Percentiles rank a stretch among this genome's conserved stretches.
Evolutionary conservation across 1,140 invertebrate genomes (phyloP).

Genomic region (Asbolus verrucosus): DNA sequence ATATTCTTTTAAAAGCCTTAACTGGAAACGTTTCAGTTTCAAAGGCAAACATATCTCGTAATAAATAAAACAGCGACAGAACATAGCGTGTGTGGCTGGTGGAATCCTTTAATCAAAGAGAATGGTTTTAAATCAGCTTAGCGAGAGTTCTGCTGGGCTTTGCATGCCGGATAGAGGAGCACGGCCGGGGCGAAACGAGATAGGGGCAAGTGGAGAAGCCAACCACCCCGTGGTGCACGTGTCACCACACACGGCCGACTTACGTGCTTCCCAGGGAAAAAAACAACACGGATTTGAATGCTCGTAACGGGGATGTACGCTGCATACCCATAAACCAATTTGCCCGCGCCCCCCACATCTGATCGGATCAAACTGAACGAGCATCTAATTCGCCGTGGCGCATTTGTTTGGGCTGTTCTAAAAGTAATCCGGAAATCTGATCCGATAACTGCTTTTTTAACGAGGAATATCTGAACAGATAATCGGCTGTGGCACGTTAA

Average conservation of each 20-base stretch:
- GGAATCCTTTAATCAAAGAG: constrained; percentile 50
- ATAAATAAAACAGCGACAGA: constrained; percentile 51
- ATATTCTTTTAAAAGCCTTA: constrained; percentile 47
- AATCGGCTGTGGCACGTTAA: too few species aligned
- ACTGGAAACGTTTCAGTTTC: constrained; percentile 45
- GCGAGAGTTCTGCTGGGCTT: constrained; percentile 32
- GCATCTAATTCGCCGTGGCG: too few species aligned
- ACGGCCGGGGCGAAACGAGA: constrained; percentile 27
- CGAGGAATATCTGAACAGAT: too few species aligned
- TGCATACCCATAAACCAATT: too few species aligned
- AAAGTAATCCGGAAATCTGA: too few species aligned
- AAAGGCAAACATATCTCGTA: constrained; percentile 49
- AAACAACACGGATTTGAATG: not conserved
- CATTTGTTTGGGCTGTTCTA: too few species aligned
- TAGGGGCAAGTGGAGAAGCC: constrained; percentile 32
- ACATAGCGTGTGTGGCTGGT: constrained; percentile 37
- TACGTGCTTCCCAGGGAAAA: constrained; percentile 2
- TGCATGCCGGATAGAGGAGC: constrained; percentile 28
- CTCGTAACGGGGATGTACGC: too few species aligned
- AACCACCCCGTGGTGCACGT: constrained; percentile 26
- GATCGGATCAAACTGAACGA: too few species aligned
- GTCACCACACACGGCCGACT: constrained; percentile 6
- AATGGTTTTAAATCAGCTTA: constrained; percentile 53
- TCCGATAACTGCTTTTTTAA: too few species aligned
- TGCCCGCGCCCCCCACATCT: too few species aligned